Evolutionary conservation across 1,140 invertebrate genomes (phyloP).

Genomic region (Phocides pigmalion): DNA sequence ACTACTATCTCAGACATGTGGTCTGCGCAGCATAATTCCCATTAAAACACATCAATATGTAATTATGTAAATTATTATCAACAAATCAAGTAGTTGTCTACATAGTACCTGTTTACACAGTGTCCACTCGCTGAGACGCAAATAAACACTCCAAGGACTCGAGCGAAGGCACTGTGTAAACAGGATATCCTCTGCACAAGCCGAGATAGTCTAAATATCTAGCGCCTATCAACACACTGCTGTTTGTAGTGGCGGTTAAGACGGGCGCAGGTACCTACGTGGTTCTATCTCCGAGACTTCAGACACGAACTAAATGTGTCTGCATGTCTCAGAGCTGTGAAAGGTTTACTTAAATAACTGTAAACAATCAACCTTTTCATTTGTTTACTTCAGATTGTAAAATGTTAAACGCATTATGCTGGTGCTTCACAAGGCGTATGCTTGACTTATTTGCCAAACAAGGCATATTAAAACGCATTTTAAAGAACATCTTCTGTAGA

Average conservation of each 20-base stretch:
- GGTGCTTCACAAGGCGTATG: too few relatives aligned
- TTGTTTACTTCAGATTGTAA: too few relatives aligned
- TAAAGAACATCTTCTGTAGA: too few relatives aligned
- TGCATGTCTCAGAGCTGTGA: background rate
- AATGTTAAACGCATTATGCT: too few relatives aligned
- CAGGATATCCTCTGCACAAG: slow-evolving; percentile 30
- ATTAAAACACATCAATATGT: too few relatives aligned
- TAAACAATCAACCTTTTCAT: too few relatives aligned
- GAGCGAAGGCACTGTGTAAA: slow-evolving; percentile 24
- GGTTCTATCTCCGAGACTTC: background rate
- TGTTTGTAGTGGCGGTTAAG: background rate
- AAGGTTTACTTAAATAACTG: too few relatives aligned
- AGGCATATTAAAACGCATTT: too few relatives aligned
- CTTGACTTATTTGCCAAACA: too few relatives aligned
- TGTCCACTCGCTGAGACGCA: background rate
- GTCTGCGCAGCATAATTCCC: too few relatives aligned
- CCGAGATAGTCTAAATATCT: slow-evolving; percentile 18
- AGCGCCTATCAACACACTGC: background rate
- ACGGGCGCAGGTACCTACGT: background rate
- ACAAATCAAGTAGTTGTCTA: background rate
- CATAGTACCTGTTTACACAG: background rate
- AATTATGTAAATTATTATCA: background rate
- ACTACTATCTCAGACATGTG: too few relatives aligned
- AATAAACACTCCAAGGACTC: background rate
- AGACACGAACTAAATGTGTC: background rate